Evolutionary conservation across 2,797 vertebrate genomes (phyloP).

Genomic region (Sarcoramphus papa): DNA sequence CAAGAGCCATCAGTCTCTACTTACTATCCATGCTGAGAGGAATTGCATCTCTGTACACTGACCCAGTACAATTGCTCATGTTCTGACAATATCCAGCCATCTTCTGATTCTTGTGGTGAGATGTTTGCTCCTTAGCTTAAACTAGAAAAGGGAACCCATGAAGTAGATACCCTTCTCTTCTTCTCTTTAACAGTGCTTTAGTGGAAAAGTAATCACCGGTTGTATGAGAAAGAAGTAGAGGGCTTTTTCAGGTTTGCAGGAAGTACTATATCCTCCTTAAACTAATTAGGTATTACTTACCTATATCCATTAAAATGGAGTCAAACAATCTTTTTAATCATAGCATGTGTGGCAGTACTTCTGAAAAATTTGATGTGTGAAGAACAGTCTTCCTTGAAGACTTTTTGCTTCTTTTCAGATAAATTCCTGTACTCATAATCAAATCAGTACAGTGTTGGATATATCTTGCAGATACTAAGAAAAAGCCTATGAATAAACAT

Average conservation of each 20-base stretch:
- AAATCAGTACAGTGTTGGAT: neutral
- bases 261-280: neutral
- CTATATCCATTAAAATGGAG: neutral
- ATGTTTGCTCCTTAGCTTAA: neutral
- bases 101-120: neutral
- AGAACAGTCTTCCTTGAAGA: neutral
- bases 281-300: neutral
- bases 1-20: neutral
- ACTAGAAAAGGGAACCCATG: neutral
- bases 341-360: neutral
- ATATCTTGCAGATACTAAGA: neutral
- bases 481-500: neutral
- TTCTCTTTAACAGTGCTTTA: neutral
- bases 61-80: neutral
- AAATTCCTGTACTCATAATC: neutral
- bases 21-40: neutral
- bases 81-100: neutral
- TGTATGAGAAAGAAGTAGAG: neutral
- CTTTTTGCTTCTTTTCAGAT: neutral
- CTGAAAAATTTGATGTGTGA: neutral
- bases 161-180: neutral
- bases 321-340: neutral
- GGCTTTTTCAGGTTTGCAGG: neutral
- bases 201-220: neutral
- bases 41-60: neutral